Evolutionary conservation across 1,140 invertebrate genomes (phyloP).

Genomic region (Brachionus paranguensis): DNA sequence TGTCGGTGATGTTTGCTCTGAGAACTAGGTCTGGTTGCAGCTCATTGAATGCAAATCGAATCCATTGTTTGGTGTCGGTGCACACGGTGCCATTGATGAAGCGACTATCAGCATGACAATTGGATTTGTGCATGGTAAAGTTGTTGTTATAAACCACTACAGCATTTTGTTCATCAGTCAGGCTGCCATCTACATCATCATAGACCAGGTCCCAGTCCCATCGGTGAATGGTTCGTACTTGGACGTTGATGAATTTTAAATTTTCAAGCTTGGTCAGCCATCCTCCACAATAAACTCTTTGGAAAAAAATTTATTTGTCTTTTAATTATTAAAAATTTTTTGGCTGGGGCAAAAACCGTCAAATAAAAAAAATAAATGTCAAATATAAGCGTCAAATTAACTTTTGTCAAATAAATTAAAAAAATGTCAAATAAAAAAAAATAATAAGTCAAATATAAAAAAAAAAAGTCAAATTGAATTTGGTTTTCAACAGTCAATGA

Average conservation of each 20-base stretch:
- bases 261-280: not conserved
- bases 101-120: not conserved
- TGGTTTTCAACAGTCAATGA: too few species aligned
- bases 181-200: conserved; percentile 22
- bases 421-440: too few species aligned
- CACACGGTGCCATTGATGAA: not conserved
- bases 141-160: conserved; percentile 17
- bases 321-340: too few species aligned
- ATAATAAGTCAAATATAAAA: too few species aligned
- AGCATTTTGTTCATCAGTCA: not conserved
- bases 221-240: not conserved
- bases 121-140: not conserved
- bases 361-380: too few species aligned
- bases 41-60: conserved; percentile 25
- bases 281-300: conserved; percentile 14
- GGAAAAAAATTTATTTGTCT: not conserved
- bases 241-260: conserved; percentile 16
- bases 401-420: too few species aligned
- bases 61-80: not conserved
- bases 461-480: too few species aligned
- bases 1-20: not conserved
- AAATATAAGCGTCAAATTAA: too few species aligned
- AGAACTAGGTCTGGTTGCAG: not conserved
- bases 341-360: too few species aligned
- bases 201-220: conserved; percentile 24